These are phyloP conservation scores for Anastrepha obliqua DNA, from an alignment of 1,140 invertebrate species.

Conservation along the genomic window DNA sequence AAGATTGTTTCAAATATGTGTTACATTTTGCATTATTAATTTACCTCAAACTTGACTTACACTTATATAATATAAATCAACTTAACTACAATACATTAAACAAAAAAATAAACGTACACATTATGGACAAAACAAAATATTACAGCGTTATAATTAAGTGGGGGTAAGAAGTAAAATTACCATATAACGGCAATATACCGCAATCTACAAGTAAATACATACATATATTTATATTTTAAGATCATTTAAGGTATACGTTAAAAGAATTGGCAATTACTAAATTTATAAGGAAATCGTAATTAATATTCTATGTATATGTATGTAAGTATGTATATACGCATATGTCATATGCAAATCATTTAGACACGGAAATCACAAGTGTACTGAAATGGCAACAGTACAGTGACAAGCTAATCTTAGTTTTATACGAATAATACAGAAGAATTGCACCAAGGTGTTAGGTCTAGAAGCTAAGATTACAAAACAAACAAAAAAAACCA, in stretches of 20 bases:
- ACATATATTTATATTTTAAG: not conserved
- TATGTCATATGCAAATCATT: constrained; percentile 17
- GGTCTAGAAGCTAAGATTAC: not conserved
- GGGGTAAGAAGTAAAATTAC: not conserved
- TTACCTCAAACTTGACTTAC: constrained; percentile 40
- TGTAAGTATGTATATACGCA: not conserved
- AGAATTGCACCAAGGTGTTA: not conserved
- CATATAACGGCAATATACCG: not conserved
- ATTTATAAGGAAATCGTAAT: constrained; percentile 34
- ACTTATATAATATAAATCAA: not conserved
- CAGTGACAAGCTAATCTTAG: not conserved
- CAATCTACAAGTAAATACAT: constrained; percentile 1
- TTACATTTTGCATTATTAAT: not conserved
- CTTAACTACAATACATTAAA: constrained; percentile 34
- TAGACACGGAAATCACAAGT: constrained; percentile 17
- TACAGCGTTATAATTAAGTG: constrained; percentile 16
- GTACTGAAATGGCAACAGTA: not conserved
- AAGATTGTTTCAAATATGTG: constrained; percentile 32
- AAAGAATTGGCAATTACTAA: constrained; percentile 38
- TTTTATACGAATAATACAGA: not conserved
- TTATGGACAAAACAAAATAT: constrained; percentile 29
- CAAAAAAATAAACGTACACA: not conserved
- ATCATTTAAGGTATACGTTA: not conserved
- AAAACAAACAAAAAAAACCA: not conserved
- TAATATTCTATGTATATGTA: not conserved